Evolutionary conservation across 2,797 vertebrate species (phyloP).

Genomic region (Catharus ustulatus): DNA sequence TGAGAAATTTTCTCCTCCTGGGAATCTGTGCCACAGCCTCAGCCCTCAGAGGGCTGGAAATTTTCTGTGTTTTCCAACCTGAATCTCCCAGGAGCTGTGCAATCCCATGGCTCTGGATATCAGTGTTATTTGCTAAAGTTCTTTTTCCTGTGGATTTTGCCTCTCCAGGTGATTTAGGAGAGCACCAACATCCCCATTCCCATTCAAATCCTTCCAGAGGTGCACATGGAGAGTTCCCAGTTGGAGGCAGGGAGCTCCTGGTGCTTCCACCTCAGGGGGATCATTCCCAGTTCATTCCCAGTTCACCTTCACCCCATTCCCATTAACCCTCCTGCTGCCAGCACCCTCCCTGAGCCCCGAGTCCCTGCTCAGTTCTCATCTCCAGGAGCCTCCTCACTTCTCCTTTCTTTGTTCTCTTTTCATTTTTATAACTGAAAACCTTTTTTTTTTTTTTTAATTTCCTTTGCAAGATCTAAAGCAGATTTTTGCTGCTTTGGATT

Average conservation of each 20-base stretch:
- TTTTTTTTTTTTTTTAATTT: not conserved
- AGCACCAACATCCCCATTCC: not conserved
- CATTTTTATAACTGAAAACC: not conserved
- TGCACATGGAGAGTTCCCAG: not conserved
- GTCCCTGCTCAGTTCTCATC: not conserved
- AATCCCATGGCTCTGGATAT: not conserved
- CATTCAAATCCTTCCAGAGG: not conserved
- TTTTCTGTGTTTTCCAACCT: not conserved
- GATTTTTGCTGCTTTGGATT: not conserved
- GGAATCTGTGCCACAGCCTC: not conserved
- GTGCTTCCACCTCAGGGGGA: not conserved
- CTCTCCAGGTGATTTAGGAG: not conserved
- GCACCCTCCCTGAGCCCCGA: not conserved
- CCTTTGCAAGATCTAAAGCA: not conserved
- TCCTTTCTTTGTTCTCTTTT: conserved; percentile 41
- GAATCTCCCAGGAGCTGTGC: not conserved
- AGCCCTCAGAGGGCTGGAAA: not conserved
- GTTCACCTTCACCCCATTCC: not conserved
- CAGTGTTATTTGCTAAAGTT: not conserved
- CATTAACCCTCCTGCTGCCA: not conserved
- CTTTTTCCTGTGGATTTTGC: not conserved
- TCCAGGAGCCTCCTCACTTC: not conserved
- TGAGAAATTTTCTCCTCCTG: not conserved
- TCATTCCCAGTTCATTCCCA: not conserved
- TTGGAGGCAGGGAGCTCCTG: not conserved